These are phyloP conservation scores for Haliclystus octoradiatus DNA, from an alignment of 30 jellyfish, hydroid and myxozoan species.

Conservation along the genomic window DNA sequence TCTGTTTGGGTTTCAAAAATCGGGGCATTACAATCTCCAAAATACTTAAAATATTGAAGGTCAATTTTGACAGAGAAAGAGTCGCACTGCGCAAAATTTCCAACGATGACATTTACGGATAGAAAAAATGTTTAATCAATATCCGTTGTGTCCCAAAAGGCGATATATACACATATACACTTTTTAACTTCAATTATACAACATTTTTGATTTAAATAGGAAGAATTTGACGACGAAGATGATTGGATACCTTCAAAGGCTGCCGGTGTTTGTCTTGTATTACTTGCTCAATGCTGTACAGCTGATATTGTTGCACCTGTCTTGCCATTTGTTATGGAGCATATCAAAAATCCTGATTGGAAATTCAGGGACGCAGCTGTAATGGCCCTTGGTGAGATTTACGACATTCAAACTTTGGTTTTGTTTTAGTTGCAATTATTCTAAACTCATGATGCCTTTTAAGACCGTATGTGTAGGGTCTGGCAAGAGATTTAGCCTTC, in stretches of 20 bases:
- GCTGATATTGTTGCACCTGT: slow-evolving; percentile 78
- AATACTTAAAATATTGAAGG: not conserved
- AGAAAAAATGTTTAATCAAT: no score
- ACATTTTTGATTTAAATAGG: slow-evolving; percentile 18
- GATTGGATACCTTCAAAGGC: slow-evolving; percentile 98
- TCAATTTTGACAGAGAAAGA: not conserved
- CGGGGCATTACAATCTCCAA: not conserved
- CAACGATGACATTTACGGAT: no score
- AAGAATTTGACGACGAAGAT: slow-evolving; percentile 91
- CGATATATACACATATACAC: not conserved
- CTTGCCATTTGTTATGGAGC: slow-evolving; percentile 57
- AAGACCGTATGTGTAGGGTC: not conserved
- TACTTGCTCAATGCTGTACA: slow-evolving; percentile 78
- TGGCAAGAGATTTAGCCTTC: no score
- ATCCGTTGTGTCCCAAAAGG: no score
- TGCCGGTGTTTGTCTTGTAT: slow-evolving; percentile 96
- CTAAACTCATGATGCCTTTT: not conserved
- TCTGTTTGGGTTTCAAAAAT: not conserved
- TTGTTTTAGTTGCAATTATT: not conserved
- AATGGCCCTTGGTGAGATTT: slow-evolving; percentile 84
- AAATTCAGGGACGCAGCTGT: slow-evolving; percentile 87
- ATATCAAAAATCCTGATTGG: slow-evolving; percentile 60
- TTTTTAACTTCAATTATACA: not conserved
- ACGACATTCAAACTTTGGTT: not conserved
- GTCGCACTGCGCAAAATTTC: no score